These are phyloP conservation scores for Brachyhypopomus occidentalis DNA, from an alignment of 2,113 vertebrate genomes.

Conservation along the genomic window DNA sequence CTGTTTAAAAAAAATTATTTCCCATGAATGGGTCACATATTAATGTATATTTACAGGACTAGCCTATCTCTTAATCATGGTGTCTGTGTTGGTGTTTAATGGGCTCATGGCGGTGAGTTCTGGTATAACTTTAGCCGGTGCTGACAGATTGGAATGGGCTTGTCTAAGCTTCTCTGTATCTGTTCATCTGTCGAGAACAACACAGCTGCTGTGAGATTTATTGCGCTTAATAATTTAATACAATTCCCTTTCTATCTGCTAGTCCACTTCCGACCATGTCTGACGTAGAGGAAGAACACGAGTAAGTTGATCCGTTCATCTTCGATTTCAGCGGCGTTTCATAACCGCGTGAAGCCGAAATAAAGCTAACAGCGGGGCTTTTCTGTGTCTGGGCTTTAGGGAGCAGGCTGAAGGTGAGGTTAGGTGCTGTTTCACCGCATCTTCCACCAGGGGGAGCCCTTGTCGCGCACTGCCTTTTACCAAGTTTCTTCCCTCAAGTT, in stretches of 20 bases:
- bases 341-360: background rate
- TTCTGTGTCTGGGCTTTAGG: background rate
- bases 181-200: conserved; percentile 8
- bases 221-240: background rate
- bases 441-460: no score
- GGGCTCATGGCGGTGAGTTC: background rate
- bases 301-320: background rate
- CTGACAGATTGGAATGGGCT: background rate
- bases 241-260: background rate
- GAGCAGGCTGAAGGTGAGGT: conserved; percentile 12
- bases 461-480: no score
- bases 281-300: background rate
- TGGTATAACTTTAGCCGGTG: background rate
- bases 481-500: no score
- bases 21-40: no score
- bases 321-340: background rate
- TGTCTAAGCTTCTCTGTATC: background rate
- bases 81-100: background rate
- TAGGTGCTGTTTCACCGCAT: background rate
- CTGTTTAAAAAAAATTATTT: no score
- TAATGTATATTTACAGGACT: no score
- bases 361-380: background rate
- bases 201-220: background rate
- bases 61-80: no score
- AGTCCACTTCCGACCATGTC: conserved; percentile 7